A percentile compares a stretch with the other conserved stretches of the same genome.
These are phyloP conservation scores for Sphaeridia pumilis DNA, from an alignment of 2,888 invertebrate species.

Conservation along the genomic window DNA sequence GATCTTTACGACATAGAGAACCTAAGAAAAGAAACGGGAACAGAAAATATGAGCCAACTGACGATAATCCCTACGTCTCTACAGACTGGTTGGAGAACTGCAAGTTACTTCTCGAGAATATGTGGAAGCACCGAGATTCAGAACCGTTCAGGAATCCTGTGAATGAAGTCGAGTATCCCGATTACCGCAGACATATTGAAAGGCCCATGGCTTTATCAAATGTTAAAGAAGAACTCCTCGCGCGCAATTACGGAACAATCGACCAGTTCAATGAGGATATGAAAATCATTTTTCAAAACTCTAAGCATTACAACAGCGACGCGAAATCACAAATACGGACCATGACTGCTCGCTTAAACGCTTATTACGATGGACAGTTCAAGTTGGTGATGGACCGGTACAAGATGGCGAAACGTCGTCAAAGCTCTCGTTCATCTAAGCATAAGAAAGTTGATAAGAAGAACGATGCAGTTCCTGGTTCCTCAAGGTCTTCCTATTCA, in stretches of 20 bases:
- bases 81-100: constrained; percentile 47
- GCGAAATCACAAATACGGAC: constrained; percentile 76
- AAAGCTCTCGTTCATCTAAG: no score
- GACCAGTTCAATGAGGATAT: constrained; percentile 72
- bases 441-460: no score
- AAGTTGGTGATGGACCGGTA: constrained; percentile 44
- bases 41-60: no score
- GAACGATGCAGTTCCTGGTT: no score
- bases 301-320: constrained; percentile 79
- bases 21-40: no score
- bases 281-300: constrained; percentile 77
- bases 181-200: constrained; percentile 66
- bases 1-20: background rate
- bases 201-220: constrained; percentile 82
- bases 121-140: constrained; percentile 50
- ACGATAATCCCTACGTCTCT: no score
- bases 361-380: constrained; percentile 73
- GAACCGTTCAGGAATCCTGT: constrained; percentile 55
- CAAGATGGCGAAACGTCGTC: no score
- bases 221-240: constrained; percentile 54
- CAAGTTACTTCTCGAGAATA: constrained; percentile 55
- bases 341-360: constrained; percentile 79
- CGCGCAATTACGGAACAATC: constrained; percentile 59
- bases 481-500: constrained; percentile 1
- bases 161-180: constrained; percentile 65